A percentile compares a stretch with the other conserved stretches of the same genome.
These are phyloP conservation scores for Epizoanthus ramosus DNA, from an alignment of 92 coral and sea anemone species.

Conservation along the genomic window DNA sequence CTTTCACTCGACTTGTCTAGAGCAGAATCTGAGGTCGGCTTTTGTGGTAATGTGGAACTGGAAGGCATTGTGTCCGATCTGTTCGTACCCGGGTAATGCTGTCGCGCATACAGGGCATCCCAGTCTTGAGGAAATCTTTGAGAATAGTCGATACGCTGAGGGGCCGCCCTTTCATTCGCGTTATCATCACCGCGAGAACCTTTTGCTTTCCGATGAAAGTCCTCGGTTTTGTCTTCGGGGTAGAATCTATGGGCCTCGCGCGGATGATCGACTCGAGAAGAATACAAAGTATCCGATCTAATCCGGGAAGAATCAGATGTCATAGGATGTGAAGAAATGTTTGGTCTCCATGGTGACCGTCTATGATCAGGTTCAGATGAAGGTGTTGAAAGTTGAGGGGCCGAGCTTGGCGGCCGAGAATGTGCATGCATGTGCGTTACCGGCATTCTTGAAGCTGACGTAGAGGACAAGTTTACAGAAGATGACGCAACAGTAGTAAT, in stretches of 20 bases:
- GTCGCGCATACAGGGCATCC: conserved; percentile 20
- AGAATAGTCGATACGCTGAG: conserved; percentile 1
- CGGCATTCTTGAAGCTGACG: conserved; percentile 5
- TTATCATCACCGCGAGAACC: conserved; percentile 24
- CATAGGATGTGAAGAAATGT: conserved; percentile 5
- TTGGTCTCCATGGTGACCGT: conserved; percentile 41
- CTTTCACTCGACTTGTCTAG: not conserved
- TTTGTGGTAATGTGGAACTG: not conserved
- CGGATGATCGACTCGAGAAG: conserved; percentile 19
- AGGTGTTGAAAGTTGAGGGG: conserved; percentile 9
- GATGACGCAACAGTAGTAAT: conserved; percentile 5
- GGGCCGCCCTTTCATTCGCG: conserved; percentile 11
- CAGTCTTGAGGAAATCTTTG: conserved; percentile 25
- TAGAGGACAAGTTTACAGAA: conserved; percentile 1
- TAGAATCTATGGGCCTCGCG: conserved; percentile 32
- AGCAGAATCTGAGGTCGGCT: not conserved
- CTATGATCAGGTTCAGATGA: conserved; percentile 27
- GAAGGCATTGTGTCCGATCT: conserved; percentile 1
- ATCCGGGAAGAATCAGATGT: conserved; percentile 1
- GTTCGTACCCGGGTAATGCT: not conserved
- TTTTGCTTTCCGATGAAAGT: conserved; percentile 26
- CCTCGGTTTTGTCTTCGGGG: conserved; percentile 16
- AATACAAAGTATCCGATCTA: conserved; percentile 31
- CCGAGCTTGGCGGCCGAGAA: conserved; percentile 12
- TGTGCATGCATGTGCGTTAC: conserved; percentile 9